These are phyloP conservation scores for Macrochelys suwanniensis DNA, from an alignment of 2,797 vertebrate species.

Conservation along the genomic window DNA sequence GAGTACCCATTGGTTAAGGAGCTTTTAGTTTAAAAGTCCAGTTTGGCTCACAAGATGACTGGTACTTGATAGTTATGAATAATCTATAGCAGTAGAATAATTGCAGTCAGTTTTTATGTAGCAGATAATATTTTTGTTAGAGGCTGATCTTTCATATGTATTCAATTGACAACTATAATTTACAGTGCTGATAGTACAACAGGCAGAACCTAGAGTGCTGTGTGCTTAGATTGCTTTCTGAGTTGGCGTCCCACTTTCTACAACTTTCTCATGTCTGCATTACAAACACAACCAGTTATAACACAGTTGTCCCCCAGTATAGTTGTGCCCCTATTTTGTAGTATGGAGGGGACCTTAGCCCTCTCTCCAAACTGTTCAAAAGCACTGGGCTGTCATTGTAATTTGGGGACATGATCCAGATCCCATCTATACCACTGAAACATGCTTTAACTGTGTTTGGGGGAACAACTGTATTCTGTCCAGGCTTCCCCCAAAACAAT, in stretches of 20 bases:
- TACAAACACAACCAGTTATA: neutral
- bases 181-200: neutral
- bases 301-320: neutral
- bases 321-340: neutral
- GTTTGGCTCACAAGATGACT: neutral
- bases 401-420: accelerated
- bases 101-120: neutral
- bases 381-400: neutral
- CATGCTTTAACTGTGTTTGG: neutral
- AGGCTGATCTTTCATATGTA: accelerated
- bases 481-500: accelerated
- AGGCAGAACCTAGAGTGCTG: neutral
- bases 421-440: accelerated
- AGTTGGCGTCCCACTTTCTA: neutral
- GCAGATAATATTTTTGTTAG: neutral
- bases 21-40: neutral
- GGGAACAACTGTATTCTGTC: neutral
- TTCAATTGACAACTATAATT: neutral
- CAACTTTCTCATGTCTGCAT: neutral
- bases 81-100: too few relatives aligned
- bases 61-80: accelerated
- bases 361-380: neutral
- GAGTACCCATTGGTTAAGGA: neutral
- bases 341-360: neutral
- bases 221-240: neutral